Evolutionary conservation across 2,113 vertebrate genomes (phyloP), one percentile per base, ranked within the genome.

Genomic region (Onychostoma macrolepis): DNA sequence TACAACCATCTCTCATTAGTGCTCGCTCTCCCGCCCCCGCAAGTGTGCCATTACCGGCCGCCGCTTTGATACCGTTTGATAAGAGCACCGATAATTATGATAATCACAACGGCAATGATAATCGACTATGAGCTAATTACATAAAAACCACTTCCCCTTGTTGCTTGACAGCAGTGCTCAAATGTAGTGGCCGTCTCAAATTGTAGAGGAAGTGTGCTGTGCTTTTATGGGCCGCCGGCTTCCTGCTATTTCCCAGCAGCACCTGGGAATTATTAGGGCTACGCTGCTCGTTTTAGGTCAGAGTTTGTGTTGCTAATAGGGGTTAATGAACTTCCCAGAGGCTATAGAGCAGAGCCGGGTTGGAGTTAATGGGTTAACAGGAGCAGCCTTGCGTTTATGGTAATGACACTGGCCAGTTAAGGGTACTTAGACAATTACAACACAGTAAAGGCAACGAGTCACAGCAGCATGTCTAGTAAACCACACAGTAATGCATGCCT

Each of bases 11-110:
- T 15, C 58, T 77, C 81, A 84, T 77, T 79, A 77, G 61, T 36
- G 12, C 48, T 74, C 79, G 9, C 83, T 87, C 75, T 36, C 80
- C 13, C 65, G 53, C 75, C 61, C 75, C 80, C 38, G 79, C 85
- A 87, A 84, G 85, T 89, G 87, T 80, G 63, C 79, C 65, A 88
- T 90, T 90, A 89, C 85, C 77, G 79, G 88, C 88, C 89, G 87
- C 86, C 36, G 45, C 91, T 93, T 91, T 94, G 92, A 93, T 92
- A 91, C 90, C 89, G 92, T 91, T 92, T 90, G 86, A 92, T 92
- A 91, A 93, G 89, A 90, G 90, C 88, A 89, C 87, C 78, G 90
- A 92, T 93, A 93, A 92, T 92, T 89, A 89, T 79, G 76, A 77
- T 92, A 90, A 89, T 92, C 87, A 89, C 88, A 85, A 86, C 90